phyloP scores from a whole-genome alignment of 1,140 invertebrate genomes.

The Agrypnia vestita region DNA sequence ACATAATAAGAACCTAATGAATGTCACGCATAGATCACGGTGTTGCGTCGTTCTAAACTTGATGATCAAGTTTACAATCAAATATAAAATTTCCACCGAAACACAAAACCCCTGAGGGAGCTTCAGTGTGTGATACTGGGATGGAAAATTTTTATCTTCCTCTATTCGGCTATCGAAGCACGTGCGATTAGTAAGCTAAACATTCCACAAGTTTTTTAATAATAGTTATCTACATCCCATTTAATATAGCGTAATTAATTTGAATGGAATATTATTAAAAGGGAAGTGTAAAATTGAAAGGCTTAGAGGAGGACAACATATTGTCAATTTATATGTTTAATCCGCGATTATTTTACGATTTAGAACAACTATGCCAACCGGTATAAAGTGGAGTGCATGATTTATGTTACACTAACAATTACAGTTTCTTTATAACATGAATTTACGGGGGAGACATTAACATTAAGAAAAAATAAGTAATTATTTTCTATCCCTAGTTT shows the following conservation, averaged over 20 bases:
- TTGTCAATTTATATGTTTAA: no score
- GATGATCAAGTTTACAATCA: background rate
- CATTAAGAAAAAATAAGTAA: background rate
- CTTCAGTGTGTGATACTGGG: background rate
- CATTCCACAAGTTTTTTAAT: background rate
- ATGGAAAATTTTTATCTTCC: conserved; percentile 32
- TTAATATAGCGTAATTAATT: background rate
- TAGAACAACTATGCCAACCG: no score
- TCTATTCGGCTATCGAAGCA: background rate
- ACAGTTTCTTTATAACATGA: background rate
- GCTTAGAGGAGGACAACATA: no score
- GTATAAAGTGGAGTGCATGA: no score
- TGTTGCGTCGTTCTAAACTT: background rate
- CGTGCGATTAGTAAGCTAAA: background rate
- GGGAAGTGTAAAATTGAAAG: no score
- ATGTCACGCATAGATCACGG: conserved; percentile 5
- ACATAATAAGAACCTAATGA: background rate
- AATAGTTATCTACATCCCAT: background rate
- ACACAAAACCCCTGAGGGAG: background rate
- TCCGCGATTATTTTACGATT: no score
- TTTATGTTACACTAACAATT: no score
- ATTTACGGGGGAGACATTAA: background rate
- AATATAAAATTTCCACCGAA: conserved; percentile 30
- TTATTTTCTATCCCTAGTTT: background rate
- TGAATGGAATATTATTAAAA: background rate